Evolutionary conservation across 2,888 invertebrate genomes (phyloP), one percentile per base, ranked within the genome.

Genomic region (Anthophora plumipes): DNA sequence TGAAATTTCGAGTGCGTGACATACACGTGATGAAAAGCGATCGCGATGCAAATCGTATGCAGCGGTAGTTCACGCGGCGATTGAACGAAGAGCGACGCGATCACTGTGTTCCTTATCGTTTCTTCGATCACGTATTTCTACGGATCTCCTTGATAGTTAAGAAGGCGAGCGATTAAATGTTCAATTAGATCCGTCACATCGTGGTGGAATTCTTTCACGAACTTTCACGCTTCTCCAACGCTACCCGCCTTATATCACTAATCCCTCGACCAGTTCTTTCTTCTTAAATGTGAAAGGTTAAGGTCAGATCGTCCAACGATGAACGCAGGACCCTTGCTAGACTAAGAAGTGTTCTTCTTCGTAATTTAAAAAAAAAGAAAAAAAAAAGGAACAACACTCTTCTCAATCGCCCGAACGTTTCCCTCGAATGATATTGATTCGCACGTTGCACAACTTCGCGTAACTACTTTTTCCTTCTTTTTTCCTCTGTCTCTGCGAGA

Each of bases 121-220:
- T 8, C 43, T 63, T 61, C 43, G 39, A 11, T 14, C 57, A 5
- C 17, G n/a, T 50, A 0, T 20, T 37, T 25, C 22, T 48, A 55
- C 8, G 20, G 43, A n/a, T 8, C n/a, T 6, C 12, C 14, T 64
- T 39, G 41, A 43, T 48, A 39, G 11, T 17, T 31, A 31, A n/a
- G 17, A 9, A 41, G n/a, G n/a, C 20, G n/a, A 63, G 43, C 72
- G 54, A 37, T 66, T 31, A 31, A 14, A 50, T 43, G 55, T 43
- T 77, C 61, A 55, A 77, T 77, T 74, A 74, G 55, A 73, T 61
- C 41, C 61, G 57, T 59, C 63, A 9, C 67, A 11, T 20, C 46
- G 14, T 8, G 20, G 59, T 22, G n/a, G 25, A 17, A 60, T 50
- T 25, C 50, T 59, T 64, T 48, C 25, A 43, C 1, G 43, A 78